A percentile compares a stretch with the other conserved stretches of the same genome.
phyloP scores from a whole-genome alignment of 2,797 vertebrate genomes.

The Ataeniobius toweri region DNA sequence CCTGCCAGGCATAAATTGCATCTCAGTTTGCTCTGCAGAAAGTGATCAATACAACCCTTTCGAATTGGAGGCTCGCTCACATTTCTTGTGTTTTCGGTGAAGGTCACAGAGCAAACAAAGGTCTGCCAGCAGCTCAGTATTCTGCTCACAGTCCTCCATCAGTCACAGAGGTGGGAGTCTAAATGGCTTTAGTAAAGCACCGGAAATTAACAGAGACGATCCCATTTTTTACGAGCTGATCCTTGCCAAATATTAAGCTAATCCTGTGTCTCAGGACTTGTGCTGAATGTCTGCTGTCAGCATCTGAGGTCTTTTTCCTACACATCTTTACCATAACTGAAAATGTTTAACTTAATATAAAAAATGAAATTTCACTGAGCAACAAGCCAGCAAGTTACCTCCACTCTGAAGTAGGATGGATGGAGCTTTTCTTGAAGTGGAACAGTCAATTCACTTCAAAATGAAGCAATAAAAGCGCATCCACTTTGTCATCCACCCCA shows the following conservation, averaged over 20 bases:
- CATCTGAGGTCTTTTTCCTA: constrained; percentile 24
- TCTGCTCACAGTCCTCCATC: constrained; percentile 44
- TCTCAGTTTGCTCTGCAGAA: constrained; percentile 47
- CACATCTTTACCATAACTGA: neutral
- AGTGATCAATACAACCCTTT: constrained; percentile 68
- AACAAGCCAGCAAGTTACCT: neutral
- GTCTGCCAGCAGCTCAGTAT: constrained; percentile 58
- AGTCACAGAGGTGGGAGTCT: constrained; percentile 33
- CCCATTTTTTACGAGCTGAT: constrained; percentile 42
- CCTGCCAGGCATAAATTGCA: constrained; percentile 40
- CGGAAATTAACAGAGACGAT: constrained; percentile 42
- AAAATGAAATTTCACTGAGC: neutral
- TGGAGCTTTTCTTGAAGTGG: no score
- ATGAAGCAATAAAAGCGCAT: neutral
- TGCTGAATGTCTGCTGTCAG: constrained; percentile 34
- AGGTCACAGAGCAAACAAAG: constrained; percentile 73
- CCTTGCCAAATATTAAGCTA: constrained; percentile 52
- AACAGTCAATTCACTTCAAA: neutral
- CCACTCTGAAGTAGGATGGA: neutral
- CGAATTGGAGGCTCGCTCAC: constrained; percentile 54
- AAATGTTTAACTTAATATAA: neutral
- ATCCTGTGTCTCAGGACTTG: constrained; percentile 30
- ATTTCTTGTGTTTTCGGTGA: constrained; percentile 60
- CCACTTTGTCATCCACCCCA: neutral
- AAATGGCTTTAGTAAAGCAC: constrained; percentile 40